phyloP scores from a whole-genome alignment of 1,140 invertebrate genomes.

The Pseudomyrmex sp. region DNA sequence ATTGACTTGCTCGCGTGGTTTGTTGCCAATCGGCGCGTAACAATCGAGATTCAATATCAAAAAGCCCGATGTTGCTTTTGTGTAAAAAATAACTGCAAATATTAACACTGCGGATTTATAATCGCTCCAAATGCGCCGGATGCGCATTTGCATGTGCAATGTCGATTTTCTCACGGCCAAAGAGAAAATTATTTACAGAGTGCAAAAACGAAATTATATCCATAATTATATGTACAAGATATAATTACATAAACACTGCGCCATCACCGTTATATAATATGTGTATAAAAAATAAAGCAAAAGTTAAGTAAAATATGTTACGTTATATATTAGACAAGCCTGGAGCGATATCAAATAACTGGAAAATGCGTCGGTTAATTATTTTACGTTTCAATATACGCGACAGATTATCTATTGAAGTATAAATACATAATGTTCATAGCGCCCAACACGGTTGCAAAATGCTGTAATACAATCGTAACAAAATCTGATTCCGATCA shows the following conservation, averaged over 20 bases:
- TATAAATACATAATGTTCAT: not conserved
- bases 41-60: constrained; percentile 28
- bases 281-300: constrained; percentile 1
- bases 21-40: constrained; percentile 27
- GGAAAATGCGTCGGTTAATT: constrained; percentile 14
- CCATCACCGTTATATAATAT: constrained; percentile 7
- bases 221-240: constrained; percentile 31
- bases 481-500: no score
- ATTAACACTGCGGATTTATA: constrained; percentile 42
- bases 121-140: constrained; percentile 8
- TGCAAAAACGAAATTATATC: constrained; percentile 12
- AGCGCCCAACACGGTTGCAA: not conserved
- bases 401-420: not conserved
- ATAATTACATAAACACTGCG: constrained; percentile 29
- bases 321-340: not conserved
- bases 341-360: constrained; percentile 4
- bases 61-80: constrained; percentile 34
- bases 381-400: not conserved
- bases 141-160: not conserved
- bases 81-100: constrained; percentile 36
- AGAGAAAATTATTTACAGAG: constrained; percentile 8
- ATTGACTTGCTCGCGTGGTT: constrained; percentile 10
- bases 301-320: not conserved
- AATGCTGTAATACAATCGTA: no score
- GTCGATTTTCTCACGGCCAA: constrained; percentile 9